Evolutionary conservation across 2,888 invertebrate species (phyloP), one percentile per base, ranked within the genome.

Genomic region (Agrotis segetum): DNA sequence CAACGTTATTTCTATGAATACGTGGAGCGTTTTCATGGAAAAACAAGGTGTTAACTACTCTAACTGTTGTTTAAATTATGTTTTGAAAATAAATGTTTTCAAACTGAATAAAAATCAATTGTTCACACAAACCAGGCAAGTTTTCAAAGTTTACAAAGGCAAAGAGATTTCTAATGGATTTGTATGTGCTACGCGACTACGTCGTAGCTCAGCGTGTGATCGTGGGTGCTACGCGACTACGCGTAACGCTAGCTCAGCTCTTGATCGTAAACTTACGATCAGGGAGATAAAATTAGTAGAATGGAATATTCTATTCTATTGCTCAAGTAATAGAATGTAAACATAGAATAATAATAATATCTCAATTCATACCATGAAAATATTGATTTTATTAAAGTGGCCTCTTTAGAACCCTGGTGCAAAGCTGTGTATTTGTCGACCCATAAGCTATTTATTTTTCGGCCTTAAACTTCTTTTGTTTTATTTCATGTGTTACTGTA

Each of bases 1-100:
- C 16, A 63, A 64, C 46, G 46, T 60, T 64, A 68, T 70, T 75
- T 64, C 34, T 70, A 63, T 60, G 50, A 75, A 69, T 40, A 60
- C 19, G 21, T 21, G 13, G 21, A 44, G 24, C 59, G 29, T 55
- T 60, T 69, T 52, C n/a, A 49, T 63, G 7, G 19, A 49, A 44
- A 24, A 40, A 46, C 13, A 29, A 44, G 49, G 34, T 55, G 60
- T 67, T 19, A 67, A 56, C n/a, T 67, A 50, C 34, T 34, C 9
- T 24, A n/a, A 3, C 29, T 9, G 24, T 24, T 14, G 24, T 44
- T 44, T 49, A 16, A 40, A 50, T 34, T 46, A 14, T n/a, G 17
- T 17, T 16, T 72, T 24, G 13, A n/a, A 50, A 4, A 14, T 67
- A 3, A 40, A 7, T 16, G 17, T n/a, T 50, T 58, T 2, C 3